Evolutionary conservation across 2,113 vertebrate genomes (phyloP).

Genomic region (Alethe castanea): DNA sequence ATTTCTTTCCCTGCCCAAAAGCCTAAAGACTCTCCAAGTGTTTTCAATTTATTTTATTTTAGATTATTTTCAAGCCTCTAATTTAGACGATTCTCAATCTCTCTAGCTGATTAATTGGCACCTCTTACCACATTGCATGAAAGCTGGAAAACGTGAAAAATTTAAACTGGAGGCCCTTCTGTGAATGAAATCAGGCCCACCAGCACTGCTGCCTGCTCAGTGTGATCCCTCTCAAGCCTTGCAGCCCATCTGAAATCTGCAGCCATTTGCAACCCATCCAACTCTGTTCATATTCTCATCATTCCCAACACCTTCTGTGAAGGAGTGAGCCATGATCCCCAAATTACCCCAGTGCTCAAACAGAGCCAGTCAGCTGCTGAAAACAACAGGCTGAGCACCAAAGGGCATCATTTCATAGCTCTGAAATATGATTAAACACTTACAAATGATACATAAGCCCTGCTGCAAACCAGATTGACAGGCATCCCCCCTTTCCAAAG

Average conservation of each 20-base stretch:
- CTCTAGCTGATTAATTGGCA: not conserved
- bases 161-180: not conserved
- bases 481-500: not conserved
- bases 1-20: not conserved
- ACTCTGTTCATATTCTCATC: rapidly evolving
- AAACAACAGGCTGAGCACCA: not conserved
- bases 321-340: not conserved
- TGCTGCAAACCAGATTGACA: not conserved
- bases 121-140: not conserved
- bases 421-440: not conserved
- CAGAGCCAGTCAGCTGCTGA: not conserved
- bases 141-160: not conserved
- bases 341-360: not conserved
- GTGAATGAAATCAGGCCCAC: not conserved
- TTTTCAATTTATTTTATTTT: not conserved
- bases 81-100: not conserved
- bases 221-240: not conserved
- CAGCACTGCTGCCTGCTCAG: not conserved
- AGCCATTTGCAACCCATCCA: not conserved
- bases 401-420: not conserved
- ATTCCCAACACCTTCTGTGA: not conserved
- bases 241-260: not conserved
- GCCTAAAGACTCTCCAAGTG: not conserved
- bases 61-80: not conserved
- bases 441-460: not conserved